phyloP scores from a whole-genome alignment of 2,888 invertebrate species.

The Caenorhabditis doughertyi region DNA sequence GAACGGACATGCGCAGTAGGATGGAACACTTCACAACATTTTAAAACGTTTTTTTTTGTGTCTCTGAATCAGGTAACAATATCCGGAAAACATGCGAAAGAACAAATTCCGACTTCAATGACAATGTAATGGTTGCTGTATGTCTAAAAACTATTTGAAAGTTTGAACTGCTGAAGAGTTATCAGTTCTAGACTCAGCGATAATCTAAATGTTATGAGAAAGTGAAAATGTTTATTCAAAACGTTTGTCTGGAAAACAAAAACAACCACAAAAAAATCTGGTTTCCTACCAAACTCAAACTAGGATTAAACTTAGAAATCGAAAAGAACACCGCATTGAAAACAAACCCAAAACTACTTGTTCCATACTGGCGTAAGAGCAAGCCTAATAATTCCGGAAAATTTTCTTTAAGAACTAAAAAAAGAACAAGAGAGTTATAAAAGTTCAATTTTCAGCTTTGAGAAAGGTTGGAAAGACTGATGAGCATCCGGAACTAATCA shows the following conservation, averaged over 20 bases:
- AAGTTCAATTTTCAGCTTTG: background rate
- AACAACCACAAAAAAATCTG: conserved; percentile 16
- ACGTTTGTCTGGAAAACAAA: conserved; percentile 25
- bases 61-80: conserved; percentile 29
- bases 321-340: background rate
- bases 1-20: conserved; percentile 56
- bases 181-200: conserved; percentile 28
- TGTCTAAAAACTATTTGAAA: conserved; percentile 24
- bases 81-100: conserved; percentile 19
- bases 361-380: too few relatives aligned
- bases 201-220: background rate
- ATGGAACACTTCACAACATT: conserved; percentile 60
- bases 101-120: background rate
- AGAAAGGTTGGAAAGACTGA: conserved; percentile 4
- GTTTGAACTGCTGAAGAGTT: conserved; percentile 11
- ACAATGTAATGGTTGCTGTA: background rate
- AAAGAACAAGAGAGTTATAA: background rate
- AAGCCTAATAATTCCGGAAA: too few relatives aligned
- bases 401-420: background rate
- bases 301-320: conserved; percentile 5
- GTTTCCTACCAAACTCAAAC: conserved; percentile 14
- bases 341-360: background rate
- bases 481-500: conserved; percentile 47
- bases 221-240: conserved; percentile 16
- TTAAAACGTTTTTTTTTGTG: conserved; percentile 28